Base-by-base conservation (phyloP, 2,888 invertebrate genomes). In the Ophion costatus region DNA sequence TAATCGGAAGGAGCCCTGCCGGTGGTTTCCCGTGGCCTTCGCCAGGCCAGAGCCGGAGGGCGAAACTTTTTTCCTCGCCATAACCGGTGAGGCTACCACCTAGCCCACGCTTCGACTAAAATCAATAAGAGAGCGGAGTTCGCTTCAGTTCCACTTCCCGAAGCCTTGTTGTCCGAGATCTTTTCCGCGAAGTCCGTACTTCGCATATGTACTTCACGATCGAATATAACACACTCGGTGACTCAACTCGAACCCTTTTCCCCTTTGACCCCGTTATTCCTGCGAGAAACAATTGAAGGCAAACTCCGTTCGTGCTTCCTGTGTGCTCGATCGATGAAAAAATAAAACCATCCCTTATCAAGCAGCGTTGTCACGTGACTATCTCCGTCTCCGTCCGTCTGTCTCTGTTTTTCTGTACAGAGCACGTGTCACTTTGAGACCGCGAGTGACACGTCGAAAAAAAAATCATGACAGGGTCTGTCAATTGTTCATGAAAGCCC, bases 101-200 rank as follows among this genome's bases (percentile, higher is more conserved):
- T 57, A 64, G 63, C 22, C 7, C 57, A 38, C 45, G 51, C 56
- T 74, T 81, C 38, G 69, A 56, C 74, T 45, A 84, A 84, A 84
- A 84, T 84, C 84, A 84, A 84, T 84, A 84, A 82, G 42, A 71
- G 71, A 56, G 20, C 59, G 33, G 71, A 77, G 77, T 77, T 77
- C 79, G 61, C 71, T 78, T 73, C 78, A 59, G 64, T 71, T 63
- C n/a, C 78, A 66, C 70, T 84, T 75, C 51, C 71, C n/a, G 56
- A 42, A 20, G 33, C 45, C 64, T 45, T 59, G 69, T 29, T 78
- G 78, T 81, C 78, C 84, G 64, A 78, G 79, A 79, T 76, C 66
- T 79, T 74, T 69, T 70, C 63, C 61, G 22, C 42, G 67, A 66
- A 42, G 42, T 79, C 74, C 79, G 42, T 29, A 29, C 29, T 29